Base-by-base conservation (phyloP, 92 coral and sea anemone genomes). In the Virgularia gustaviana region DNA sequence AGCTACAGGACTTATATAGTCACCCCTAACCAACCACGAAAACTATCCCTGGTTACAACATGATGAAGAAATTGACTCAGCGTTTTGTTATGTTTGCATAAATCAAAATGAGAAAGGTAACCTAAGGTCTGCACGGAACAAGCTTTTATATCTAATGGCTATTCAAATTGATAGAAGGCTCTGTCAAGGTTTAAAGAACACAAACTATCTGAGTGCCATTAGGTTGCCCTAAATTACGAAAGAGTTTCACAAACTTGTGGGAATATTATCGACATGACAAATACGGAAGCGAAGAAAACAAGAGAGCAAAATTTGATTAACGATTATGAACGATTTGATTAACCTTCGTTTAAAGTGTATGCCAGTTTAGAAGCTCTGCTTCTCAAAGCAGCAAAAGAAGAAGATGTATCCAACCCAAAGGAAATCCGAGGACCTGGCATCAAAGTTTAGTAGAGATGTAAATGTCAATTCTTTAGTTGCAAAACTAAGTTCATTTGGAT, bases 81-180 rank as follows among this genome's bases (percentile, higher is more conserved):
- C 58, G 20, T 47, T 63, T 53, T 78, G 83, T 29, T 76, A 65
- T 34, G 35, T 77, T 38, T 78, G 76, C 45, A 15, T 10, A 32
- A 83, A 70, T 36, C 79, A 70, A 62, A 34, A 36, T 20, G 35
- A 27, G 22, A 67, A 76, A 76, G 72, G 81, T 13, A 76, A 76
- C 70, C 64, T 83, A 41, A 60, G 4, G 53, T 61, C 79, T 52
- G 85, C 59, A 39, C 22, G 70, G 16, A 51, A 19, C 71, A 30
- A 60, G 83, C 86, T 23, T 82, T 82, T 33, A 58, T 77, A 25
- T 57, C 77, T 22, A 44, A 25, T 38, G 76, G 87, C 9, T 83
- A 73, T 83, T 57, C 66, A 3, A 78, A 83, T 44, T 83, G 83
- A 76, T 76, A 82, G 63, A 77, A 70, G 37, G 86, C 81, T 18